Percentiles rank a stretch among this genome's conserved stretches.
phyloP scores from a whole-genome alignment of 1,140 invertebrate species.

The Aphis gossypii region DNA sequence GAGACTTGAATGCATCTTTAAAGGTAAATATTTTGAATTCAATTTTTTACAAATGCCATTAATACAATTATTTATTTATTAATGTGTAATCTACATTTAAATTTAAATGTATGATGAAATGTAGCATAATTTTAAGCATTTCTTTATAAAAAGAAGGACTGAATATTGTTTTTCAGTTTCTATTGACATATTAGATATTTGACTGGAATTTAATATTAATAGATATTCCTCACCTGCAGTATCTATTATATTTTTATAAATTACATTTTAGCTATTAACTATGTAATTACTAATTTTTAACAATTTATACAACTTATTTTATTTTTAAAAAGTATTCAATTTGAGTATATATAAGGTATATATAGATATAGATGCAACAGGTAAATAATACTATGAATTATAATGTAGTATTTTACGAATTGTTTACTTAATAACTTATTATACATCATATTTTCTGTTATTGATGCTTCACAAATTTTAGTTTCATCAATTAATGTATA shows the following conservation, averaged over 20 bases:
- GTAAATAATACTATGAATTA: too few relatives aligned
- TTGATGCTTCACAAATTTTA: background rate
- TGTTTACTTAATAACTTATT: background rate
- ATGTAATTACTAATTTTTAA: background rate
- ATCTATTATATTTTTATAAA: background rate
- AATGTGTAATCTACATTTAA: background rate
- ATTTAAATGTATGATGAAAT: background rate
- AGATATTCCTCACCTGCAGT: background rate
- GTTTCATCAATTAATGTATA: background rate
- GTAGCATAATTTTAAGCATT: background rate
- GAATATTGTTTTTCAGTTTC: background rate
- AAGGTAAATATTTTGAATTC: background rate
- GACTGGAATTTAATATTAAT: background rate
- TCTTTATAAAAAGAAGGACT: background rate
- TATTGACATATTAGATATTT: background rate
- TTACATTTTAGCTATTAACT: background rate
- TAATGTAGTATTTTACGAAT: too few relatives aligned
- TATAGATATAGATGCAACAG: too few relatives aligned
- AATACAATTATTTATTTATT: background rate
- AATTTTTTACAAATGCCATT: background rate
- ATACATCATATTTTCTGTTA: background rate
- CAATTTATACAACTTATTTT: background rate
- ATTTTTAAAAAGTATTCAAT: background rate
- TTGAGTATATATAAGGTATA: background rate
- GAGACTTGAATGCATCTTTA: conserved; percentile 33